phyloP scores from a whole-genome alignment of 1,140 invertebrate species.

The Drosophila novamexicana region DNA sequence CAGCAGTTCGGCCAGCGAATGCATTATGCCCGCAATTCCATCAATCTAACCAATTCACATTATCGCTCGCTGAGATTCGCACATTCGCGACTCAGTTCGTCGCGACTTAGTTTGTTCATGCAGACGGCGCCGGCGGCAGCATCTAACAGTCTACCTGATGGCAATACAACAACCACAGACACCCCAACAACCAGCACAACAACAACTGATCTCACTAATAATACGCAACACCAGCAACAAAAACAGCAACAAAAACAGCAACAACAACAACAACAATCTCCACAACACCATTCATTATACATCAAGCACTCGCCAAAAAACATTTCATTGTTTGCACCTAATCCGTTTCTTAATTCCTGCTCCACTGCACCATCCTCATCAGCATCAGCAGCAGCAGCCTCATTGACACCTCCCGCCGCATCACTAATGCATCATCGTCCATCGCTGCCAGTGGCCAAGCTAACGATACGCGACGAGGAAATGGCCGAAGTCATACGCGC shows the following conservation, averaged over 20 bases:
- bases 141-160: slow-evolving; percentile 22
- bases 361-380: slow-evolving; percentile 54
- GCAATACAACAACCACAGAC: slow-evolving; percentile 24
- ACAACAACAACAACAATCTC: slow-evolving; percentile 49
- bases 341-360: slow-evolving; percentile 63
- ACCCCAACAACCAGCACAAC: slow-evolving; percentile 9
- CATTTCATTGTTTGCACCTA: slow-evolving; percentile 70
- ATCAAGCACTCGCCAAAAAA: slow-evolving; percentile 77
- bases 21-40: slow-evolving; percentile 79
- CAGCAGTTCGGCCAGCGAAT: slow-evolving; percentile 72
- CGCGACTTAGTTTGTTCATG: slow-evolving; percentile 77
- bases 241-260: slow-evolving; percentile 14
- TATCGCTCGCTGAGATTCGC: slow-evolving; percentile 81
- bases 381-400: slow-evolving; percentile 31
- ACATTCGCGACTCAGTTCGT: slow-evolving; percentile 78
- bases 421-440: slow-evolving; percentile 78
- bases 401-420: slow-evolving; percentile 54
- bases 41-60: slow-evolving; percentile 80
- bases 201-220: slow-evolving; percentile 76
- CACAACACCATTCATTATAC: slow-evolving; percentile 67
- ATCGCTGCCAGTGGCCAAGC: slow-evolving; percentile 75
- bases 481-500: slow-evolving; percentile 81
- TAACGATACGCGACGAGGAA: slow-evolving; percentile 81
- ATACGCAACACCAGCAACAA: slow-evolving; percentile 41
- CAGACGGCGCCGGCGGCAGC: slow-evolving; percentile 51